phyloP scores from a whole-genome alignment of 2,888 invertebrate species.

The Galerucella pusilla region DNA sequence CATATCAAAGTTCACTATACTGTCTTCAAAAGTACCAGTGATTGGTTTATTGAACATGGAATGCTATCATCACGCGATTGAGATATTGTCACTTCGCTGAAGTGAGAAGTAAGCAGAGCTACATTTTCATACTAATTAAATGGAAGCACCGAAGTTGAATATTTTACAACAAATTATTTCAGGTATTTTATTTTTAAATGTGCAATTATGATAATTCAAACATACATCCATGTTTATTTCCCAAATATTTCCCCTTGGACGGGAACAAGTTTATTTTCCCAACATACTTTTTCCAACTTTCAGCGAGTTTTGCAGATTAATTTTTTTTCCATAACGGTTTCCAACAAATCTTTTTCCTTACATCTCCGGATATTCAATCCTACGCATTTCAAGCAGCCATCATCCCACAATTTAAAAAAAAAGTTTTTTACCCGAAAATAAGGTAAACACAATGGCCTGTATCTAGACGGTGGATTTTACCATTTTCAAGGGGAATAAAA shows the following conservation, averaged over 20 bases:
- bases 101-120: no score
- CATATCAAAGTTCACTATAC: no score
- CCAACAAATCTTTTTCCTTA: conserved; percentile 10
- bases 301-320: neutral
- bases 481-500: neutral
- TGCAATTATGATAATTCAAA: no score
- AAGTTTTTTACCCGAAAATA: neutral
- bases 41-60: no score
- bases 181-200: no score
- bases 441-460: conserved; percentile 20
- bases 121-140: no score
- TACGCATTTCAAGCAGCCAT: conserved; percentile 11
- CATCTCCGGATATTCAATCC: conserved; percentile 14
- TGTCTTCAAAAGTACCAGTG: no score
- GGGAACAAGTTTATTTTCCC: neutral
- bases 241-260: neutral
- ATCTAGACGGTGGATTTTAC: conserved; percentile 1
- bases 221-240: neutral
- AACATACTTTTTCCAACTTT: neutral
- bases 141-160: no score
- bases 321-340: conserved; percentile 9
- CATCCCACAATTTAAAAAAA: conserved; percentile 13
- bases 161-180: no score
- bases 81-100: no score
- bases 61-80: no score